phyloP scores from a whole-genome alignment of 1,140 invertebrate genomes.

The Oppia nitens region DNA sequence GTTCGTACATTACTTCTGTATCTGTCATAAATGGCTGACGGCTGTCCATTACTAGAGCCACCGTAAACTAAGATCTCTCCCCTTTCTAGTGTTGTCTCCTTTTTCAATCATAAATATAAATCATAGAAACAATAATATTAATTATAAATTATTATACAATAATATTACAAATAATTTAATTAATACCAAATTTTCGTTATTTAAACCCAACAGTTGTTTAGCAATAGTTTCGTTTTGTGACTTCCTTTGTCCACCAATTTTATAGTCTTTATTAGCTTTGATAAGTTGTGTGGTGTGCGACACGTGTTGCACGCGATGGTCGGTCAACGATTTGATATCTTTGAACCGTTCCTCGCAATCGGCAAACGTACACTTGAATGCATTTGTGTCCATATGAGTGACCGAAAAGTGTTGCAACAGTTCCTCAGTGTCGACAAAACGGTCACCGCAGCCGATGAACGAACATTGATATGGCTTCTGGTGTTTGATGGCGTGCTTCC shows the following conservation, averaged over 20 bases:
- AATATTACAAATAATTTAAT: not conserved
- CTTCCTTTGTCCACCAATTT: not conserved
- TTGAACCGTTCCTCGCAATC: not conserved
- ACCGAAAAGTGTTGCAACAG: not conserved
- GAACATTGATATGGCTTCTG: not conserved
- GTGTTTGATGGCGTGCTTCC: not conserved
- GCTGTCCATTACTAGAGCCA: not conserved
- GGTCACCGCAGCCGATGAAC: not conserved
- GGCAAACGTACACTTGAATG: not conserved
- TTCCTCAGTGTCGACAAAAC: not conserved
- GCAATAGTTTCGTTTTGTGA: not conserved
- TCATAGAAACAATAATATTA: not conserved
- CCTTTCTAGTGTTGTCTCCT: not conserved
- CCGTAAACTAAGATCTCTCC: not conserved
- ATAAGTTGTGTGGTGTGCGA: not conserved
- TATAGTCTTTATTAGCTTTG: not conserved
- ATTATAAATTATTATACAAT: not conserved
- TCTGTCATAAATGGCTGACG: not conserved
- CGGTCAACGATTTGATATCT: not conserved
- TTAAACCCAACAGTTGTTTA: not conserved
- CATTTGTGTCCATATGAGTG: not conserved
- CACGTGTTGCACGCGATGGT: not conserved
- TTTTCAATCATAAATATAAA: not conserved
- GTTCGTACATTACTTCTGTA: not conserved
- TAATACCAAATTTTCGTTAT: not conserved